Base-by-base conservation (phyloP, 2,797 vertebrate species). In the Eulemur coronatus region DNA sequence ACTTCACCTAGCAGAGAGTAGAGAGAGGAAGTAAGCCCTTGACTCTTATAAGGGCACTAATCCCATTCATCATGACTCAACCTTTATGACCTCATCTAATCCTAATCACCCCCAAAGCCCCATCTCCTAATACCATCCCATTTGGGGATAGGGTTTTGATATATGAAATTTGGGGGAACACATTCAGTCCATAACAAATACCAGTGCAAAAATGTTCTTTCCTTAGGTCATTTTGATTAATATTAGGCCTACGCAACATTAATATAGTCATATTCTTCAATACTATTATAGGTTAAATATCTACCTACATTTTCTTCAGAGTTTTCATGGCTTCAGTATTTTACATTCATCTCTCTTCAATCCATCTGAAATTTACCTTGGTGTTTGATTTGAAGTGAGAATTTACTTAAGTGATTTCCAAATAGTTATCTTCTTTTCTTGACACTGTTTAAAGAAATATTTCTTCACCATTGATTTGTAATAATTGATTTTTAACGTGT, bases 291-390 rank as follows among this genome's bases (percentile, higher is more conserved):
- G 85, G 43, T 52, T 93, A 82, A 76, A 82, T 43, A 91, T 67
- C 63, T 9, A 86, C 5, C 15, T 89, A 75, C 24, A 43, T 96
- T 55, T 96, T 87, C 48, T 67, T 85, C n/a, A 13, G 48, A 48
- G 26, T 88, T 75, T 82, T 69, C 59, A 76, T 55, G 14, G 7
- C 50, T 70, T 89, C 41, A 89, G 2, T 18, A 67, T 59, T 95
- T 93, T 95, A 91, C 33, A 73, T 78, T 96, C 79, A 91, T 17
- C 22, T 70, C 22, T 70, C 7, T 96, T 94, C 86, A 61, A 93
- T 95, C 13, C 28, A 81, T 81, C 46, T 84, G 75, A 86, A 89
- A 82, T 94, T 97, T 96, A 84, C 76, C 33, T 94, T 92, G 38
- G 48, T 72, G 80, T 96, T 97, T 93, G 9, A 84, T 89, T 73